A percentile compares a stretch with the other conserved stretches of the same genome.
phyloP scores from a whole-genome alignment of 1,140 invertebrate genomes.

The Archivesica marissinica region DNA sequence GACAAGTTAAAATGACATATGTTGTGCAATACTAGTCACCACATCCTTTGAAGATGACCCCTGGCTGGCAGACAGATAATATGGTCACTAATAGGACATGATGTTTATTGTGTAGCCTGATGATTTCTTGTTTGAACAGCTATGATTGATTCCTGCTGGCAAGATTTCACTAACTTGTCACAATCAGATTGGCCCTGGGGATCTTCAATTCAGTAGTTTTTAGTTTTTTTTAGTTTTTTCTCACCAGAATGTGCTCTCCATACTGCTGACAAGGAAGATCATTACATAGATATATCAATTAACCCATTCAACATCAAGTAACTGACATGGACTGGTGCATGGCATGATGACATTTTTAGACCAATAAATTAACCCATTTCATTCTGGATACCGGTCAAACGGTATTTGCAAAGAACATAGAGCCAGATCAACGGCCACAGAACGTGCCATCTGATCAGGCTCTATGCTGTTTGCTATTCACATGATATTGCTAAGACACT shows the following conservation, averaged over 20 bases:
- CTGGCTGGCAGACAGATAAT: not conserved
- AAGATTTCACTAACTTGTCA: not conserved
- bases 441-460: too few species aligned
- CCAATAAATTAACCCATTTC: too few species aligned
- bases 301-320: too few species aligned
- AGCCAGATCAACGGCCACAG: too few species aligned
- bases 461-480: too few species aligned
- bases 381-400: too few species aligned
- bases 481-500: too few species aligned
- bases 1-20: not conserved
- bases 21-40: not conserved
- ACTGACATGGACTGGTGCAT: too few species aligned
- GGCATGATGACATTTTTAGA: too few species aligned
- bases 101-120: not conserved
- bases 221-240: not conserved
- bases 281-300: too few species aligned
- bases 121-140: not conserved
- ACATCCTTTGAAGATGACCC: not conserved
- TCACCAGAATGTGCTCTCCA: not conserved
- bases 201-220: not conserved
- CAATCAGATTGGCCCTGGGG: not conserved
- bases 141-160: not conserved
- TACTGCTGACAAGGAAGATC: not conserved
- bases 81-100: constrained; percentile 16
- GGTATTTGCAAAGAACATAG: too few species aligned